Evolutionary conservation across 2,888 invertebrate genomes (phyloP), one percentile per base, ranked within the genome.

Genomic region (Diplolepis rosae): DNA sequence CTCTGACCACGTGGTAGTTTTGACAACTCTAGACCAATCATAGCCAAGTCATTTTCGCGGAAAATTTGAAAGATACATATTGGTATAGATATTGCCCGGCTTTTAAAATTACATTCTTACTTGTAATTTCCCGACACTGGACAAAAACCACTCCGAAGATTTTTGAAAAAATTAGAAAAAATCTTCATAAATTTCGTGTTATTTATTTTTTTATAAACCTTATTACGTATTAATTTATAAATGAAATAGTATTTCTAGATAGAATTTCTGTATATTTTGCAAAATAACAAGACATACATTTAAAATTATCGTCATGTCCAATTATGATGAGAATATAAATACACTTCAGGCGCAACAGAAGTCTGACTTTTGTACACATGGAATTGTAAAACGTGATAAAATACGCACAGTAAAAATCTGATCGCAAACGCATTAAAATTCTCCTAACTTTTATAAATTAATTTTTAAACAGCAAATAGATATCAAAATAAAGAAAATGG

Each of bases 241-340:
- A n/a, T n/a, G 15, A 42, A 18, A 45, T 2, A 15, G 15, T 15
- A 15, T 15, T 9, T 5, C 15, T 54, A n/a, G n/a, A n/a, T n/a
- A 30, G 27, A 54, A 61, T 35, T 61, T n/a, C 24, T 24, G 5
- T 61, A 22, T 61, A 35, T 61, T 22, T 39, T 39, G 22, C 22
- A 22, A 6, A 56, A 56, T 15, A 54, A 54, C 30, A 56, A 56
- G 35, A 61, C 39, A 35, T 24, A 61, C 24, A 61, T 22, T 61
- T 22, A 13, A 61, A 56, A 39, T 35, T 35, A n/a, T 35, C 24
- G 6, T 61, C 35, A 18, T 61, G 24, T 35, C 22, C 22, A 56
- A 18, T 35, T 24, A 39, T 61, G 39, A 61, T 35, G 24, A 61
- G 35, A 61, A 61, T 39, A 39, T 56, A 56, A 56, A 39, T 61